A percentile compares a stretch with the other conserved stretches of the same genome.
Evolutionary conservation across 2,113 vertebrate species (phyloP).

Genomic region (Anhinga anhinga): DNA sequence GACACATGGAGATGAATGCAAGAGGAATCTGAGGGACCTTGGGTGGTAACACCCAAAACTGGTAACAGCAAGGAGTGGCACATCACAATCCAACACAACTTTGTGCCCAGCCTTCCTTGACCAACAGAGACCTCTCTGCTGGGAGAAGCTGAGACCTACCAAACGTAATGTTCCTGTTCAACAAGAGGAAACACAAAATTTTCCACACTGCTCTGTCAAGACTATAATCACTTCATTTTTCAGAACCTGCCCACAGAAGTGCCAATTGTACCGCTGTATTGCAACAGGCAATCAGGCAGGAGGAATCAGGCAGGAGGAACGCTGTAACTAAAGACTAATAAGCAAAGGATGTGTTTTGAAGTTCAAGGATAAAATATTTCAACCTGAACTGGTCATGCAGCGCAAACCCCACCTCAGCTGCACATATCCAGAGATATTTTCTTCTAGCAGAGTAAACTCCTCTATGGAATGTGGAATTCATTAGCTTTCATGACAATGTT

Average conservation of each 20-base stretch:
- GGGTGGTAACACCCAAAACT: background rate
- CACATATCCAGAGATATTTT: background rate
- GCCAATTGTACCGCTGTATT: background rate
- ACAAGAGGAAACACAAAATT: background rate
- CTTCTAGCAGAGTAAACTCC: background rate
- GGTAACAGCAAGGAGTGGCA: background rate
- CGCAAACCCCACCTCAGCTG: background rate
- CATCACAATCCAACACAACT: background rate
- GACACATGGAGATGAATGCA: background rate
- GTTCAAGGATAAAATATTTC: background rate
- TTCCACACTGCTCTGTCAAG: background rate
- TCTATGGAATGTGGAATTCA: background rate
- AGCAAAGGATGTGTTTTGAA: background rate
- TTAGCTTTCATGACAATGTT: background rate
- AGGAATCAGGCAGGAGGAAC: background rate
- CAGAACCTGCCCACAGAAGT: background rate
- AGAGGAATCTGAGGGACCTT: background rate
- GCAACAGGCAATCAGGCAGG: background rate
- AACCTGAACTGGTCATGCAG: fast-evolving
- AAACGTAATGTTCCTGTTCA: background rate
- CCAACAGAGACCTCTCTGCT: background rate
- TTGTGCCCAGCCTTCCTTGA: background rate
- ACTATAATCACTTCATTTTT: background rate
- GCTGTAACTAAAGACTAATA: background rate
- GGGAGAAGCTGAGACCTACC: background rate